A percentile compares a stretch with the other conserved stretches of the same genome.
These are phyloP conservation scores for Dichetophora obliterata DNA, from an alignment of 2,888 invertebrate species.

Conservation along the genomic window DNA sequence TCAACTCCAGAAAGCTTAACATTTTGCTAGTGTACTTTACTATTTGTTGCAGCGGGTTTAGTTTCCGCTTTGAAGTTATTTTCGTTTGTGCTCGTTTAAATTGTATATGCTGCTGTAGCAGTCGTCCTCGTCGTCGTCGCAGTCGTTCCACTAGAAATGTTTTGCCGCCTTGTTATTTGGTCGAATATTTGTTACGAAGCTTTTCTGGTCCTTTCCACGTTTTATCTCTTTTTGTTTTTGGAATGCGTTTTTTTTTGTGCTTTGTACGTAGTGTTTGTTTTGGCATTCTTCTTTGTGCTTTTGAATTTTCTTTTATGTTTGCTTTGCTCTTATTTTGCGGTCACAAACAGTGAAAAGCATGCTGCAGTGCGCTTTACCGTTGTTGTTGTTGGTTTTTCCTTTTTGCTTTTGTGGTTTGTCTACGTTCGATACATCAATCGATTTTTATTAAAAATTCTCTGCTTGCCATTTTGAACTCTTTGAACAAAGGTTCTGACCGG, in stretches of 20 bases:
- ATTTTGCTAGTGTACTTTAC: too few species aligned
- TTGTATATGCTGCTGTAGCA: background rate
- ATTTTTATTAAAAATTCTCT: background rate
- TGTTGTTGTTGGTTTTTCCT: background rate
- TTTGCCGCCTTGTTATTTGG: background rate
- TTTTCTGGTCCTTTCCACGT: background rate
- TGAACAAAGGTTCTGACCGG: too few species aligned
- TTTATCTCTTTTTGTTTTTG: background rate
- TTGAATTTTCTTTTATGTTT: background rate
- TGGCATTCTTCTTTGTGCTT: too few species aligned
- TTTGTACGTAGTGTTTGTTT: background rate
- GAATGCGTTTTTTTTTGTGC: background rate
- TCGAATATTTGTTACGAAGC: background rate
- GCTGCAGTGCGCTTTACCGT: background rate
- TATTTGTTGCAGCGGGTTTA: too few species aligned
- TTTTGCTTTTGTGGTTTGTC: background rate
- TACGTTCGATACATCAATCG: background rate
- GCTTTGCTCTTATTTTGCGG: conserved; percentile 24
- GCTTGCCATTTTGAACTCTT: too few species aligned
- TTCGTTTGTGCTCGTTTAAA: background rate
- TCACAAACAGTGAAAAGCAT: conserved; percentile 13
- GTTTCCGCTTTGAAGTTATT: background rate
- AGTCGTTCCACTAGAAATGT: background rate
- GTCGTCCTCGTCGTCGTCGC: background rate
- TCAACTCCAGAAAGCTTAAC: background rate